phyloP scores from a whole-genome alignment of 2,888 invertebrate genomes.

The Andrena marginata region DNA sequence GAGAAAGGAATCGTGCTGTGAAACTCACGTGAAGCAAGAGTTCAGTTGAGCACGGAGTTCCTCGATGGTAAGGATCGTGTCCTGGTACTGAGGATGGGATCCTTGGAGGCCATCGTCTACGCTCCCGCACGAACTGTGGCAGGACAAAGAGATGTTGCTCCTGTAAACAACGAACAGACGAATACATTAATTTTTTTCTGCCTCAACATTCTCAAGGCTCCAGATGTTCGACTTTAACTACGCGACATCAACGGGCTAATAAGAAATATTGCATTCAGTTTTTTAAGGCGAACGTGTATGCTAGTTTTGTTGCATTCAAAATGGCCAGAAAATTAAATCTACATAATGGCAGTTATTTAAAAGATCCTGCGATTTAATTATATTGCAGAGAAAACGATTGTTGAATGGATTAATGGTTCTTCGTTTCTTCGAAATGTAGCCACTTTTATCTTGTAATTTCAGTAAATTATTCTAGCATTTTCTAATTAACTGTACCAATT shows the following conservation, averaged over 20 bases:
- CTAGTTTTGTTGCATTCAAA: too few species aligned
- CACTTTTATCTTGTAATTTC: background rate
- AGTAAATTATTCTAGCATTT: background rate
- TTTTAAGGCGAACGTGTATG: too few species aligned
- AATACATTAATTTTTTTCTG: background rate
- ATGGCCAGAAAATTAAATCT: too few species aligned
- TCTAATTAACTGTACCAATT: background rate
- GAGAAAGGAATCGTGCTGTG: background rate
- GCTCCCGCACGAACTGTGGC: conserved; percentile 80
- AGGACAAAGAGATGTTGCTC: conserved; percentile 82
- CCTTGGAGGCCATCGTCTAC: conserved; percentile 79
- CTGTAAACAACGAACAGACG: conserved; percentile 69
- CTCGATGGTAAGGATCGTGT: conserved; percentile 89
- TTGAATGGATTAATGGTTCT: too few species aligned
- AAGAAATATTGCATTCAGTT: too few species aligned
- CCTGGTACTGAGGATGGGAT: conserved; percentile 84
- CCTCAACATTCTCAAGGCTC: too few species aligned
- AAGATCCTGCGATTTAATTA: too few species aligned
- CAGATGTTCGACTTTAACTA: too few species aligned
- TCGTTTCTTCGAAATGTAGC: background rate
- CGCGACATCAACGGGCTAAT: too few species aligned
- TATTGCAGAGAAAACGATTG: too few species aligned
- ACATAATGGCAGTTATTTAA: too few species aligned
- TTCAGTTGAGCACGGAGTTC: conserved; percentile 90
- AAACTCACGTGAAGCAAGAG: conserved; percentile 89